These are phyloP conservation scores for Geopemphigus sp. DNA, from an alignment of 1,140 invertebrate species.

Conservation along the genomic window DNA sequence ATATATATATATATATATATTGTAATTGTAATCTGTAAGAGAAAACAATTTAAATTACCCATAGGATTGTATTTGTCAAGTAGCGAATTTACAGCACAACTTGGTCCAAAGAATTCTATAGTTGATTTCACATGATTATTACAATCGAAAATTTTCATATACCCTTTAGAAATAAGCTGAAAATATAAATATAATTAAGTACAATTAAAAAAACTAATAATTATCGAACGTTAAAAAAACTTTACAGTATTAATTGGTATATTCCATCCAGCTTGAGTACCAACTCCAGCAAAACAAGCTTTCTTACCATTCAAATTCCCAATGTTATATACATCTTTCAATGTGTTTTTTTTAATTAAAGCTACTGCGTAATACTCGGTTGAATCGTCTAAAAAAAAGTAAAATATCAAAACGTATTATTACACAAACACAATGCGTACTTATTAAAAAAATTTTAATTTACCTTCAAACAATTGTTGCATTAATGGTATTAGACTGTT, in stretches of 20 bases:
- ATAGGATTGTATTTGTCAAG: constrained; percentile 92
- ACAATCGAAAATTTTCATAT: constrained; percentile 82
- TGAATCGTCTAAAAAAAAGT: constrained; percentile 52
- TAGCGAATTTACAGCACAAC: constrained; percentile 90
- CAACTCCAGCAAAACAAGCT: constrained; percentile 89
- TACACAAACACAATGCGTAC: not conserved
- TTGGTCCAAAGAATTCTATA: constrained; percentile 82
- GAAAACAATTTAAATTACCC: constrained; percentile 59
- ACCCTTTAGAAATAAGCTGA: constrained; percentile 76
- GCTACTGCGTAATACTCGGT: constrained; percentile 79
- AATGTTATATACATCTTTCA: constrained; percentile 65
- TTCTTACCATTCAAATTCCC: constrained; percentile 70
- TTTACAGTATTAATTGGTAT: constrained; percentile 79
- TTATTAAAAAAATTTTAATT: not conserved
- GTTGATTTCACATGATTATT: constrained; percentile 95
- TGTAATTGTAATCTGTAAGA: not conserved
- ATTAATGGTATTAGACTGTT: constrained; percentile 89
- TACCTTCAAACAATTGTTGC: constrained; percentile 66
- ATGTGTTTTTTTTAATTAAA: constrained; percentile 69
- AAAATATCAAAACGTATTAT: constrained; percentile 52
- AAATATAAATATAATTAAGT: constrained; percentile 53
- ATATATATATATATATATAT: not conserved
- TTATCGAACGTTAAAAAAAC: constrained; percentile 53
- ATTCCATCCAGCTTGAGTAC: constrained; percentile 88
- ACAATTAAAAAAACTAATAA: constrained; percentile 52